phyloP scores from a whole-genome alignment of 2,113 vertebrate species.

The Tachycineta bicolor region DNA sequence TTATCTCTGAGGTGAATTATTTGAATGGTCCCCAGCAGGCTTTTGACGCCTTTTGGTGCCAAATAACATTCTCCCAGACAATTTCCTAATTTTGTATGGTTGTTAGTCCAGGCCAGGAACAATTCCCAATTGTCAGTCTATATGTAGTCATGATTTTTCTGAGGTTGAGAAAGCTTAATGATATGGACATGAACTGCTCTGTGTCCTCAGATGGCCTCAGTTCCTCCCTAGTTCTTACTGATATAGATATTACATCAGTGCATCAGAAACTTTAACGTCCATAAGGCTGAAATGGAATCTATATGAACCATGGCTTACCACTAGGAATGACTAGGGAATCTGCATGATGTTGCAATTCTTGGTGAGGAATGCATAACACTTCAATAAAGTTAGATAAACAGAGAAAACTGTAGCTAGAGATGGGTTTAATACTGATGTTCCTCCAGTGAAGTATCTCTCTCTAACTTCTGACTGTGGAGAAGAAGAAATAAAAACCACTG shows the following conservation, averaged over 20 bases:
- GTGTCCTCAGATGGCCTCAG: not conserved
- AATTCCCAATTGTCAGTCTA: not conserved
- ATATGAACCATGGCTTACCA: not conserved
- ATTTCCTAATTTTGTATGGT: not conserved
- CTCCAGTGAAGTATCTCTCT: not conserved
- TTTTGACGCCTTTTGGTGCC: not conserved
- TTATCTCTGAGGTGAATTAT: not conserved
- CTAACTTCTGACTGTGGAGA: not conserved
- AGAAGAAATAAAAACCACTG: not conserved
- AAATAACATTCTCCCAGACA: not conserved
- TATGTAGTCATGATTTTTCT: not conserved
- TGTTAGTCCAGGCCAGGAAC: not conserved
- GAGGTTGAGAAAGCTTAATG: not conserved
- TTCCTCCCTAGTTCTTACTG: not conserved
- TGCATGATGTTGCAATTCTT: not conserved
- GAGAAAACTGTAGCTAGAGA: not conserved
- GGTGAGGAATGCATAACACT: not conserved
- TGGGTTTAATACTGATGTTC: not conserved
- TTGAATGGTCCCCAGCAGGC: not conserved
- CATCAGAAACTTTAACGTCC: not conserved
- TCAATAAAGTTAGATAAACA: not conserved
- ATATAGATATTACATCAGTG: not conserved
- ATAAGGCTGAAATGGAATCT: not conserved
- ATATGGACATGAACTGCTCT: not conserved
- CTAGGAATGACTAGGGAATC: not conserved